These are phyloP conservation scores for Drosophila monieri DNA, from an alignment of 2,888 invertebrate genomes.

Conservation along the genomic window DNA sequence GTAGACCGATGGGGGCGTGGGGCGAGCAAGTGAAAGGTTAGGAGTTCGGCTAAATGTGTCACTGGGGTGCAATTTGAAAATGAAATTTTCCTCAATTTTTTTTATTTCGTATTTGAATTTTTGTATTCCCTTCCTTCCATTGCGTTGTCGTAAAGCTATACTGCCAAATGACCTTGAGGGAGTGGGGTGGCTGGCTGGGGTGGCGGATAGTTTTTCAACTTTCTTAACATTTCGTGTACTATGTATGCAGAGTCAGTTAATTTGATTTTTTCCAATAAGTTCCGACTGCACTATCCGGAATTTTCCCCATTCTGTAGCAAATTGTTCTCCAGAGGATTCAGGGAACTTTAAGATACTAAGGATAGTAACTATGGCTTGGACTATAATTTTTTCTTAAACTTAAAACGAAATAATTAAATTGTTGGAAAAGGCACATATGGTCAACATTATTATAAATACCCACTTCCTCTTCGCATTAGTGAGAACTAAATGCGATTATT, in stretches of 20 bases:
- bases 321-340: constrained; percentile 12
- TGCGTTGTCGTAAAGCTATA: constrained; percentile 33
- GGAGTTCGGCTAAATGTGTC: constrained; percentile 69
- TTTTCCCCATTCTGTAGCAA: constrained; percentile 16
- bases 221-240: constrained; percentile 25
- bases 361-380: neutral
- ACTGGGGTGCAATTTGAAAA: constrained; percentile 80
- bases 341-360: neutral
- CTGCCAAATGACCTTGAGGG: constrained; percentile 35
- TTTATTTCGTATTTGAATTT: constrained; percentile 8
- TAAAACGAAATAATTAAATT: neutral
- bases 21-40: constrained; percentile 34
- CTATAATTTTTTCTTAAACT: too few species aligned
- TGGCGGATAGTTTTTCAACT: constrained; percentile 33
- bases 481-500: constrained; percentile 16
- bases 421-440: neutral
- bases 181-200: neutral
- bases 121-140: constrained; percentile 13
- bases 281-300: neutral
- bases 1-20: neutral
- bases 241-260: constrained; percentile 37
- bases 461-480: neutral
- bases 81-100: constrained; percentile 64
- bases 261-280: constrained; percentile 42
- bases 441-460: neutral